Evolutionary conservation across 37 sponge, comb jelly and placozoan genomes (phyloP).

Genomic region (Cliona cf. orientalis): DNA sequence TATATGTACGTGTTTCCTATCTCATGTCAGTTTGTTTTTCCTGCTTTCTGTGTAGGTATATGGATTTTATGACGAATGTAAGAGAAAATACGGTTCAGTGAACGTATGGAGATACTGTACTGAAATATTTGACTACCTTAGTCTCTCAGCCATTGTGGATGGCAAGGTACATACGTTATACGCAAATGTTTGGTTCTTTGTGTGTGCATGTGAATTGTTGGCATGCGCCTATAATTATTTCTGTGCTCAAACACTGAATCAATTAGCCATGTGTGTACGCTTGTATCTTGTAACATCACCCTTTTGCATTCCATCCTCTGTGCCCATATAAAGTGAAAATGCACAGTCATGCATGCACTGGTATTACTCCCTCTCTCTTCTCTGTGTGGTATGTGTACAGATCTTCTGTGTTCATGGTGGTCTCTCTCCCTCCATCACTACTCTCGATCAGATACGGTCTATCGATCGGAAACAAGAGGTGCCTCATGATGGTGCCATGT

Average conservation of each 20-base stretch:
- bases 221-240: not conserved
- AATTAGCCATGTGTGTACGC: no score
- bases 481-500: conserved; percentile 98
- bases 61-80: conserved; percentile 99
- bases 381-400: no score
- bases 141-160: conserved; percentile 97
- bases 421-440: conserved; percentile 94
- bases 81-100: conserved; percentile 97
- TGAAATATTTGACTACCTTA: conserved; percentile 99
- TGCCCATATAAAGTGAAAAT: not conserved
- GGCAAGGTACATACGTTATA: conserved; percentile 74
- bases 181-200: not conserved
- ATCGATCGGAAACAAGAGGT: conserved; percentile 99
- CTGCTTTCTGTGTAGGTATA: conserved; percentile 75
- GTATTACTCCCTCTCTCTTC: not conserved
- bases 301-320: no score
- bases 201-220: not conserved
- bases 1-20: not conserved
- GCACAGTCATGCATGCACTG: not conserved
- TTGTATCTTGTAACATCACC: no score
- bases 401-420: conserved; percentile 99
- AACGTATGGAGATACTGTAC: conserved; percentile 99
- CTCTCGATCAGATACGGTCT: conserved; percentile 95
- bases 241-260: not conserved
- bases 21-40: not conserved